Conservation (phyloP, 2,797 vertebrate species). For the Anguilla pacifica region DNA sequence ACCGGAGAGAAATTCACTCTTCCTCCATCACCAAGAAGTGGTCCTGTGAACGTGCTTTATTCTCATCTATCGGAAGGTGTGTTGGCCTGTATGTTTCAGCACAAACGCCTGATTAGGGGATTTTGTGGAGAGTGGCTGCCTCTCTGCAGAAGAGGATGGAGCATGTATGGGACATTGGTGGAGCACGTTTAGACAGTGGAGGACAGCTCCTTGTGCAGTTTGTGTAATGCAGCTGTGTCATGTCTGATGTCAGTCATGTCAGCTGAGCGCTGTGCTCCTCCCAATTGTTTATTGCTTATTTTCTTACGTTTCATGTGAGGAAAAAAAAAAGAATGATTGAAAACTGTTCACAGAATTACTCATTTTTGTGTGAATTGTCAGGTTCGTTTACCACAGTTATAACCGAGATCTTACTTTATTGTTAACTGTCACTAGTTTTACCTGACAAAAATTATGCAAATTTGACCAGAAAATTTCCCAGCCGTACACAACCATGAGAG, state of each 20-base stretch:
- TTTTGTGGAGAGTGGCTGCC: neutral
- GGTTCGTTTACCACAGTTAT: neutral
- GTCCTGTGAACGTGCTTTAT: too few species aligned
- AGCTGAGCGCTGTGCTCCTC: too few species aligned
- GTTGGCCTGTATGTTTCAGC: too few species aligned
- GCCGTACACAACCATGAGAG: neutral
- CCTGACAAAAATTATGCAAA: neutral
- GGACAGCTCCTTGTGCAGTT: neutral
- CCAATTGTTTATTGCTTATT: too few species aligned
- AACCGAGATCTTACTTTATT: neutral
- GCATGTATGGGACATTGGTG: neutral
- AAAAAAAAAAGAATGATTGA: neutral
- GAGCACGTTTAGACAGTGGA: neutral
- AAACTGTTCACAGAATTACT: too few species aligned
- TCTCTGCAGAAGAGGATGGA: neutral
- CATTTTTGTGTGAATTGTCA: neutral
- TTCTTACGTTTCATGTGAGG: neutral
- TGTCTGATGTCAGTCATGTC: too few species aligned
- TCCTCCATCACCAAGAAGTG: too few species aligned
- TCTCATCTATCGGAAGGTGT: too few species aligned
- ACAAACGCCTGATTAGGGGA: too few species aligned
- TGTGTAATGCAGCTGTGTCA: neutral
- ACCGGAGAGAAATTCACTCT: neutral
- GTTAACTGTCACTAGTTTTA: neutral
- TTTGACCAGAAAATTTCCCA: neutral